These are phyloP conservation scores for Spermophilus dauricus DNA, from an alignment of 2,113 vertebrate genomes.

Conservation along the genomic window DNA sequence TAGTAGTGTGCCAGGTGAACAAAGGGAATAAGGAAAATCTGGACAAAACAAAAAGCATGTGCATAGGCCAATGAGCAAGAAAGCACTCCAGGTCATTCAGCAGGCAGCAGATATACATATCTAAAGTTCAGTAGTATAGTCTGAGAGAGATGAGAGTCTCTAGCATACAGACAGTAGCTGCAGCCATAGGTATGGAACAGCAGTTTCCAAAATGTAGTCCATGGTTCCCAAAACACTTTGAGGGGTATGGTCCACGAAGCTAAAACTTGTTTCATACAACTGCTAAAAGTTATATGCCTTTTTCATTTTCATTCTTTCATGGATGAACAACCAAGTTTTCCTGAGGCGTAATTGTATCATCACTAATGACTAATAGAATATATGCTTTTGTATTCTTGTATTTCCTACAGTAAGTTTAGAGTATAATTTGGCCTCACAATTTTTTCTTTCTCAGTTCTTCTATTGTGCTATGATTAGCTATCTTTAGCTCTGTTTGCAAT, in stretches of 20 bases:
- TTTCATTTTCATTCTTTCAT: no score
- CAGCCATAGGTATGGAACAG: neutral
- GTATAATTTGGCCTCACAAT: no score
- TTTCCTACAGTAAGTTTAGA: no score
- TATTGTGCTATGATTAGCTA: no score
- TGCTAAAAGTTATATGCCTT: no score
- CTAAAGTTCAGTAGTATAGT: neutral
- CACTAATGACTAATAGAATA: no score
- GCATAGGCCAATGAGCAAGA: neutral
- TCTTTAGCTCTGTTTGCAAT: no score
- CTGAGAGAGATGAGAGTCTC: neutral
- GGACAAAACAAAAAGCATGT: neutral
- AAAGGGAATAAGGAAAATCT: neutral
- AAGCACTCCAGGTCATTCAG: neutral
- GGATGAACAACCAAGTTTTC: no score
- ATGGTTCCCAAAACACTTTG: neutral
- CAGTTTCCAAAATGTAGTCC: neutral
- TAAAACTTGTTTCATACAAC: no score
- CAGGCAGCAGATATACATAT: neutral
- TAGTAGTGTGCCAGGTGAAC: neutral
- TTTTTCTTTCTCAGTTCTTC: no score
- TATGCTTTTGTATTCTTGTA: no score
- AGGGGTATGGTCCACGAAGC: neutral
- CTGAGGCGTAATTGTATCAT: no score
- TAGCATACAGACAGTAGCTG: neutral